These are phyloP conservation scores for Cephus nigrinus DNA, from an alignment of 2,888 invertebrate species.

Conservation along the genomic window DNA sequence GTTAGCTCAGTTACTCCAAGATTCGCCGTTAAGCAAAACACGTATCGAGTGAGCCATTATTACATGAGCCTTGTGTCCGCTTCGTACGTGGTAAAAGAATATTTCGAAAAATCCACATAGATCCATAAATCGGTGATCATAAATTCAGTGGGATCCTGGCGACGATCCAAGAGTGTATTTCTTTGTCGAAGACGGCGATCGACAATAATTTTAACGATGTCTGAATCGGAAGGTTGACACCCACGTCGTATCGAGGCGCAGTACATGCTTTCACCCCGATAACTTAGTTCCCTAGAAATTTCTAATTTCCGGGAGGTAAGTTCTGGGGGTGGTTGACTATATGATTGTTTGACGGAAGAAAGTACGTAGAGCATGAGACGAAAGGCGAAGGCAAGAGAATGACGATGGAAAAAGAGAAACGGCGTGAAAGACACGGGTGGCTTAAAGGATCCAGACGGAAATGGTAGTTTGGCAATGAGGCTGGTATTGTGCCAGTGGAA, in stretches of 20 bases:
- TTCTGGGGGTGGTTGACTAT: conserved; percentile 10
- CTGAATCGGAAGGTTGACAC: neutral
- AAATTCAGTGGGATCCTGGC: neutral
- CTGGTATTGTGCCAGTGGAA: conserved; percentile 2
- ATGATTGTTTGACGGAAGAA: neutral
- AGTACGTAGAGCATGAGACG: neutral
- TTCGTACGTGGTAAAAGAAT: neutral
- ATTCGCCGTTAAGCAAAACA: neutral
- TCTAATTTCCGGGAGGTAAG: conserved; percentile 36
- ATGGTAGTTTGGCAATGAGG: neutral
- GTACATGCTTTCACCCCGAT: neutral
- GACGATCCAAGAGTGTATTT: neutral
- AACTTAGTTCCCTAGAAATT: conserved; percentile 28
- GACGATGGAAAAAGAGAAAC: neutral
- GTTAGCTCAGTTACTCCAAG: conserved; percentile 41
- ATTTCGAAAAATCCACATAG: neutral
- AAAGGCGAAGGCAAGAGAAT: neutral
- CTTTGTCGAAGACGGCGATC: neutral
- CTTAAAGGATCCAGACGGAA: neutral
- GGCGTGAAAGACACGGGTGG: neutral
- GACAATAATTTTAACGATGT: neutral
- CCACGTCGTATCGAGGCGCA: neutral
- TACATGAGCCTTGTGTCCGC: no score
- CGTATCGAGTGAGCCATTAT: neutral
- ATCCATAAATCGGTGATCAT: neutral